Conservation (phyloP, 2,888 invertebrate species). For the Pachydiplax longipennis region DNA sequence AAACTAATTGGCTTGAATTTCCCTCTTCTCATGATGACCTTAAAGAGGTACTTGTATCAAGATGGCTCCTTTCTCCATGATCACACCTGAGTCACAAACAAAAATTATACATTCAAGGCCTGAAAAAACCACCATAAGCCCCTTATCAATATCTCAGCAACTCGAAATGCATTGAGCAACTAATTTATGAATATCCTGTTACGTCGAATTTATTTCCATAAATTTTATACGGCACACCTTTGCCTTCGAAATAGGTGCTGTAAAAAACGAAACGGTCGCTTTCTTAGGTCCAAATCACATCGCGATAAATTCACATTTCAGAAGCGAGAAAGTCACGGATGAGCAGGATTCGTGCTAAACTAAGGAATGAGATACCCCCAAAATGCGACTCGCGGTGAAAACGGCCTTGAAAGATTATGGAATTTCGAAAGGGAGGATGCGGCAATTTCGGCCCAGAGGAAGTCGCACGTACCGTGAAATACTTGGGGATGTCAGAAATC, state of each 20-base stretch:
- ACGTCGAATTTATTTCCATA: neutral
- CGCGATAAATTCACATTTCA: neutral
- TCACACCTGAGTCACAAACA: too few species aligned
- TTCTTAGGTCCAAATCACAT: neutral
- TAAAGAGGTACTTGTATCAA: too few species aligned
- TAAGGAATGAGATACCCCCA: neutral
- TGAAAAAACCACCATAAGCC: too few species aligned
- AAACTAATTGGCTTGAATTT: too few species aligned
- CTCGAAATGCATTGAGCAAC: neutral
- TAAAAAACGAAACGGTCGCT: neutral
- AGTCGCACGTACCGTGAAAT: neutral
- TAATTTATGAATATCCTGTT: neutral
- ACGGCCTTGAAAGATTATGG: neutral
- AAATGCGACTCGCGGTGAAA: neutral
- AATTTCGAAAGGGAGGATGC: neutral
- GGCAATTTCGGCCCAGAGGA: neutral
- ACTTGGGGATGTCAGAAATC: neutral
- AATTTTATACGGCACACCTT: neutral
- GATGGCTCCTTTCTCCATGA: too few species aligned
- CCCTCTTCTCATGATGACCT: too few species aligned
- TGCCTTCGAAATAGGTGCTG: neutral
- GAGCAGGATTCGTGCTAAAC: neutral
- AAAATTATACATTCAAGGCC: too few species aligned
- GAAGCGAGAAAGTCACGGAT: neutral
- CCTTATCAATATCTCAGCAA: neutral